phyloP scores from a whole-genome alignment of 2,113 vertebrate species.

The Coreoperca whiteheadi region DNA sequence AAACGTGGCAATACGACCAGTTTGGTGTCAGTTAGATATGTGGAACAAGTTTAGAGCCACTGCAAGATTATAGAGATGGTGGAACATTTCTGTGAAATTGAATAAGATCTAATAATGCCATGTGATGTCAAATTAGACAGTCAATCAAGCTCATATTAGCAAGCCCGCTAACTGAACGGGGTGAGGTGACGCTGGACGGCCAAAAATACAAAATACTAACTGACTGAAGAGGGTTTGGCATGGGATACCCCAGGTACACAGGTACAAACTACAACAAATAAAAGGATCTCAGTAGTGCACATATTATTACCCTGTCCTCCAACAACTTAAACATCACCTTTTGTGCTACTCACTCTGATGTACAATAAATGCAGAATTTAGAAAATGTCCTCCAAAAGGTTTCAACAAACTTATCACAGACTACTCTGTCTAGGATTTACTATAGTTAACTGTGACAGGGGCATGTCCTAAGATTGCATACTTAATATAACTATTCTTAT shows the following conservation, averaged over 20 bases:
- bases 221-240: neutral
- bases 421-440: neutral
- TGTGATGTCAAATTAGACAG: neutral
- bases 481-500: neutral
- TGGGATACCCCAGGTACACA: neutral
- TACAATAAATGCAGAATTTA: neutral
- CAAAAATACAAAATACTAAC: constrained; percentile 7
- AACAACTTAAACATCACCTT: neutral
- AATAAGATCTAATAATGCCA: neutral
- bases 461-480: neutral
- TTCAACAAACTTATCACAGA: neutral
- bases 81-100: constrained; percentile 1
- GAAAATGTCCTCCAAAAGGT: neutral
- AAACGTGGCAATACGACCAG: neutral
- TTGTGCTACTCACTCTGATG: neutral
- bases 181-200: neutral
- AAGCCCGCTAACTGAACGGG: neutral
- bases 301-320: neutral
- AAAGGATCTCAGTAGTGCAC: neutral
- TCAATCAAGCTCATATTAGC: neutral
- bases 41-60: neutral
- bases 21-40: neutral
- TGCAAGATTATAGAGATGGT: neutral
- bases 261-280: neutral
- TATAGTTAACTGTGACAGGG: neutral